These are phyloP conservation scores for Geotrypetes seraphini DNA, from an alignment of 2,797 vertebrate species.

Conservation along the genomic window DNA sequence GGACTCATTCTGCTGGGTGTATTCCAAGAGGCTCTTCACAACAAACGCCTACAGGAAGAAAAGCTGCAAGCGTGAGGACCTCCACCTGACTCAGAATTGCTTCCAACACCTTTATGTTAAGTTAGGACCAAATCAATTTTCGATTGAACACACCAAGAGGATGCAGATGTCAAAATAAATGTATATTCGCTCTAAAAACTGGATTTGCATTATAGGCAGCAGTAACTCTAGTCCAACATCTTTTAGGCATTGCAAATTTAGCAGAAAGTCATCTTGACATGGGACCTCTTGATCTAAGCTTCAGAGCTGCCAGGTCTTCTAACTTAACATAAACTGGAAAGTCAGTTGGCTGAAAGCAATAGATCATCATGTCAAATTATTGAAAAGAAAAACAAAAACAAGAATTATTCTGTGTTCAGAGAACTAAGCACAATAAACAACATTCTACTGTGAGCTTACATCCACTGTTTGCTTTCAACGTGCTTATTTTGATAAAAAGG, in stretches of 20 bases:
- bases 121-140: no score
- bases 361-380: conserved; percentile 21
- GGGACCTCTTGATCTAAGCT: no score
- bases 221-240: no score
- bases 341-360: conserved; percentile 47
- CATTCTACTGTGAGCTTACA: conserved; percentile 50
- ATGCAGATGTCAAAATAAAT: no score
- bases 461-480: conserved; percentile 59
- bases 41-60: conserved; percentile 85
- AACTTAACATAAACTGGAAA: conserved; percentile 63
- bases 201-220: conserved; percentile 13
- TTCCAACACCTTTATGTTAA: conserved; percentile 56
- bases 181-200: no score
- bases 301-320: conserved; percentile 46
- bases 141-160: no score
- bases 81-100: conserved; percentile 18
- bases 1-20: conserved; percentile 66
- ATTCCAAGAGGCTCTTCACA: conserved; percentile 86
- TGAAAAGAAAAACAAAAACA: conserved; percentile 6
- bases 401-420: conserved; percentile 39
- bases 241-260: conserved; percentile 33
- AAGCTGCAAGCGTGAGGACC: conserved; percentile 57
- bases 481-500: conserved; percentile 75
- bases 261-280: no score
- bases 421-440: conserved; percentile 39